phyloP scores from a whole-genome alignment of 1,140 invertebrate genomes.

The Contarinia nasturtii region DNA sequence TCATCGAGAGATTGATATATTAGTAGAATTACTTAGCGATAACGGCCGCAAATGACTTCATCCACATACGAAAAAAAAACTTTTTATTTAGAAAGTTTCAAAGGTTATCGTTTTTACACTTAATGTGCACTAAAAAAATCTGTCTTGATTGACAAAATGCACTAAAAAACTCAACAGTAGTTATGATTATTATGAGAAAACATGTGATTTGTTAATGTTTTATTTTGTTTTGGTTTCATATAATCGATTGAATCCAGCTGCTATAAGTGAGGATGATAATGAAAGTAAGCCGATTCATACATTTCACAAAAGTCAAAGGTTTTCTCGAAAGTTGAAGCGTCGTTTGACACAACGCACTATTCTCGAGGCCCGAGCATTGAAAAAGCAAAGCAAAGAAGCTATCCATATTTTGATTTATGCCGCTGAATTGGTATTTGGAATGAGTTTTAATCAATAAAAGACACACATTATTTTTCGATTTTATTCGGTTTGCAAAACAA shows the following conservation, averaged over 20 bases:
- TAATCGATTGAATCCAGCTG: too few relatives aligned
- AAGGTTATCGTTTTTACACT: too few relatives aligned
- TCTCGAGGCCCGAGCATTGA: conserved; percentile 50
- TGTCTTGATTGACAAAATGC: too few relatives aligned
- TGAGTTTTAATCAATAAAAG: neutral
- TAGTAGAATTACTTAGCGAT: too few relatives aligned
- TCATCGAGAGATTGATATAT: too few relatives aligned
- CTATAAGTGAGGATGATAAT: conserved; percentile 9
- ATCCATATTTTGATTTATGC: conserved; percentile 55
- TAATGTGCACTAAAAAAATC: too few relatives aligned
- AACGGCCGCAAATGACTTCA: too few relatives aligned
- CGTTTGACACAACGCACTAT: conserved; percentile 52
- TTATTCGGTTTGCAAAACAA: conserved; percentile 1
- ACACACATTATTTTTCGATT: neutral
- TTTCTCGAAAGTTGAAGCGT: conserved; percentile 45
- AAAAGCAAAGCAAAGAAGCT: conserved; percentile 56
- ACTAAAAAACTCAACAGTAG: too few relatives aligned
- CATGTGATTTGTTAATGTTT: too few relatives aligned
- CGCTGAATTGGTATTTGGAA: conserved; percentile 42
- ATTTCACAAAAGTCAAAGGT: conserved; percentile 50
- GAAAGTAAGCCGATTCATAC: conserved; percentile 38
- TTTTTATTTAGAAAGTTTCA: neutral
- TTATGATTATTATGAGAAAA: too few relatives aligned
- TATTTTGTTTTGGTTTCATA: too few relatives aligned
- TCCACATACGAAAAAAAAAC: neutral